Evolutionary conservation across 2,888 invertebrate species (phyloP).

Genomic region (Acrobasis repandana): DNA sequence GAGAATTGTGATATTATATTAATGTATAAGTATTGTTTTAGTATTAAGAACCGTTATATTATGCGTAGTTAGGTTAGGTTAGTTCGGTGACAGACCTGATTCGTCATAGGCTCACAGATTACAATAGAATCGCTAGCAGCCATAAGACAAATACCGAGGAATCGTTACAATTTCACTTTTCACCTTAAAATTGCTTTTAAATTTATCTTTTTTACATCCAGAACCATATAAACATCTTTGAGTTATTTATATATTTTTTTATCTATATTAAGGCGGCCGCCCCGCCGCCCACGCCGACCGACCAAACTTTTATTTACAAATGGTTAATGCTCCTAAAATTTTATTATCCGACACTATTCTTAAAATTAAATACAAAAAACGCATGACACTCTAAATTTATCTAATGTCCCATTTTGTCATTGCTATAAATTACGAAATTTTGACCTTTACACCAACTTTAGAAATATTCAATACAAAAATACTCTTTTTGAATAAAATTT

Average conservation of each 20-base stretch:
- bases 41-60: slow-evolving; percentile 79
- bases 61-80: slow-evolving; percentile 79
- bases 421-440: slow-evolving; percentile 84
- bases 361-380: slow-evolving; percentile 84
- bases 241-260: slow-evolving; percentile 82
- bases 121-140: slow-evolving; percentile 78
- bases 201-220: slow-evolving; percentile 81
- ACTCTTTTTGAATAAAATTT: slow-evolving; percentile 83
- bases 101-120: slow-evolving; percentile 80
- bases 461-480: slow-evolving; percentile 85
- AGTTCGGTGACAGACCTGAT: slow-evolving; percentile 69
- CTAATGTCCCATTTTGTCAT: slow-evolving; percentile 78
- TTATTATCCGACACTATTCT: slow-evolving; percentile 84
- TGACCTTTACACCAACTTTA: slow-evolving; percentile 84
- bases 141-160: slow-evolving; percentile 80
- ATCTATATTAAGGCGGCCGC: slow-evolving; percentile 75
- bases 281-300: slow-evolving; percentile 57
- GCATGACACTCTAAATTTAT: slow-evolving; percentile 81
- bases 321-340: slow-evolving; percentile 88
- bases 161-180: slow-evolving; percentile 68
- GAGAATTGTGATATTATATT: slow-evolving; percentile 83
- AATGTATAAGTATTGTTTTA: slow-evolving; percentile 79
- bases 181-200: slow-evolving; percentile 75
- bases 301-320: slow-evolving; percentile 84
- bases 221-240: slow-evolving; percentile 84